Base-by-base conservation (phyloP, 2,888 invertebrate genomes). In the Caenorhabditis angaria region DNA sequence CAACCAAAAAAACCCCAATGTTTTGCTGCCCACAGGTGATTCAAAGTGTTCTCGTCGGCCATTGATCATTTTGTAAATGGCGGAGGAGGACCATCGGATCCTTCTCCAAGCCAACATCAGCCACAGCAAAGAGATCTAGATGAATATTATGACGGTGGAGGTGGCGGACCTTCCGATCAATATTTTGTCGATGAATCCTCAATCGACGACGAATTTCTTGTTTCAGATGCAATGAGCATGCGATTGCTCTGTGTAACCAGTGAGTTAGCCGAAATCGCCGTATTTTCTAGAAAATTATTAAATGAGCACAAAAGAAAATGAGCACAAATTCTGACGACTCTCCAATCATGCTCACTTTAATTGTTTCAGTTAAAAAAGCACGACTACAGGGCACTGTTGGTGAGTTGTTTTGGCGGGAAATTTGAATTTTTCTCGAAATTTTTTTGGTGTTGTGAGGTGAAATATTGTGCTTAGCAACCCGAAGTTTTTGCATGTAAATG, bases 301-400 rank as follows among this genome's bases (percentile, higher is more conserved):
- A 35, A 35, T 35, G 35, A 10, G 6, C 35, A 35, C 35, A 6
- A 10, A 35, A 35, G 14, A 35, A 35, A 35, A 14, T 35, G 35
- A 14, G 35, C 8, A 27, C 28, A 27, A 22, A 18, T 12, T 6
- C n/a, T 18, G n/a, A 27, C 20, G 12, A 53, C 6, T 6, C 22
- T 10, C 8, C 41, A 41, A 41, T 41, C 14, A 80, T 82, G 80
- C 51, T 80, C 67, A 83, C 81, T 8, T 67, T 83, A 48, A 77
- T 81, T 68, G 80, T 84, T 85, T 82, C 81, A 85, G 85, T 85
- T 77, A 85, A 85, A 75, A 82, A 83, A 67, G 85, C 85, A 20
- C 77, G 82, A 27, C 84, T 85, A 22, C 84, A 83, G 65, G 84
- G 84, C 63, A 63, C 76, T 57, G 75, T 75, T 29, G 85, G 84